Evolutionary conservation across 2,113 vertebrate genomes (phyloP).

Genomic region (Psittacula cyanocephala): DNA sequence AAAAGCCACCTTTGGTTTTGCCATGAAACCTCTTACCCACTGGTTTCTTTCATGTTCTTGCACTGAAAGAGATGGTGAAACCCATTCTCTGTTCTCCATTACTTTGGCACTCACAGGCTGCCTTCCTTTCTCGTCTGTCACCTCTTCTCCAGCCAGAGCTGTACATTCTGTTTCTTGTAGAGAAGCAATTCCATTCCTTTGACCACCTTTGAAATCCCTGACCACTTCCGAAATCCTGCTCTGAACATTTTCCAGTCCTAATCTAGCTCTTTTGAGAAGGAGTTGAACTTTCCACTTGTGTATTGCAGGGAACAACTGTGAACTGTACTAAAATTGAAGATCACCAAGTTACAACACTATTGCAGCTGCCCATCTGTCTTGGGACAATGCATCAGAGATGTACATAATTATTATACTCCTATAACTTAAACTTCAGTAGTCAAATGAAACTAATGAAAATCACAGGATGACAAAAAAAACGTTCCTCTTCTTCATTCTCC

Average conservation of each 20-base stretch:
- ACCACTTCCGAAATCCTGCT: neutral
- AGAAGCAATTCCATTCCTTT: neutral
- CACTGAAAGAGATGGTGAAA: neutral
- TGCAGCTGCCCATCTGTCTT: neutral
- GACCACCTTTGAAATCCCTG: neutral
- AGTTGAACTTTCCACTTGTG: neutral
- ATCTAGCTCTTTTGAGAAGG: neutral
- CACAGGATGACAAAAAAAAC: neutral
- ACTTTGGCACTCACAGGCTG: neutral
- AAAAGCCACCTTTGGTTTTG: neutral
- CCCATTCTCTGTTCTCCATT: neutral
- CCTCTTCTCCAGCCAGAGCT: neutral
- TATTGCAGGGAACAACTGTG: neutral
- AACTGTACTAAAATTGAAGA: neutral
- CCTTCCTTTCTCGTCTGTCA: neutral
- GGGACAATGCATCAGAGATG: neutral
- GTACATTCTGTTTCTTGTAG: neutral
- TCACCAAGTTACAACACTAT: neutral
- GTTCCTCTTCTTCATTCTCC: neutral
- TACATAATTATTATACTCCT: neutral
- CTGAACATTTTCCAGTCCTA: neutral
- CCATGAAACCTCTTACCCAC: neutral
- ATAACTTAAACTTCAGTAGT: neutral
- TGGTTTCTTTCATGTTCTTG: neutral
- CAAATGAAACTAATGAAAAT: neutral